Conservation (phyloP, 2,888 invertebrate species). For the Cryptocheilus praepositus region DNA sequence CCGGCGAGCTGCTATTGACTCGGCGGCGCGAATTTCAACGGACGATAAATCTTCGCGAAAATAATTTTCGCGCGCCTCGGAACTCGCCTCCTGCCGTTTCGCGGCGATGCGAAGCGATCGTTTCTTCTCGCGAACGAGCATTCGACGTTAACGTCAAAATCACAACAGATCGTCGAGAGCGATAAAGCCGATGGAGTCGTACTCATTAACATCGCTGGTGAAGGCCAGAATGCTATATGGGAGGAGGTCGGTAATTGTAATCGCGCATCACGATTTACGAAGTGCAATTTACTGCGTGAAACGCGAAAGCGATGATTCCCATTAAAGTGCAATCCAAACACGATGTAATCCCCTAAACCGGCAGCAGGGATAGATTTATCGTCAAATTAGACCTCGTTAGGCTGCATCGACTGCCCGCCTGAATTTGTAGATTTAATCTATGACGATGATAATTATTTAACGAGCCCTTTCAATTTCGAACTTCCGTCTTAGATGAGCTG, state of each 20-base stretch:
- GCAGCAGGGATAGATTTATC: conserved; percentile 19
- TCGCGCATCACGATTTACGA: too few species aligned
- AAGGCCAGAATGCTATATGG: too few species aligned
- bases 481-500: conserved; percentile 4
- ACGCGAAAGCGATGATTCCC: background rate
- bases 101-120: too few species aligned
- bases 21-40: background rate
- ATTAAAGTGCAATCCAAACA: conserved; percentile 4
- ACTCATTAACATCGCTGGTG: too few species aligned
- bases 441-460: conserved; percentile 28
- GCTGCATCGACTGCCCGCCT: background rate
- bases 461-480: conserved; percentile 19
- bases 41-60: background rate
- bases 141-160: too few species aligned
- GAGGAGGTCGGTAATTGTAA: too few species aligned
- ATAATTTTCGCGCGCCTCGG: background rate
- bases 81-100: too few species aligned
- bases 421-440: conserved; percentile 26
- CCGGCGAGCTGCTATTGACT: background rate
- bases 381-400: conserved; percentile 28
- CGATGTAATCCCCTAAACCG: background rate
- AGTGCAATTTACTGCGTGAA: conserved; percentile 4
- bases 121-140: too few species aligned
- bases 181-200: too few species aligned
- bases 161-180: too few species aligned